Evolutionary conservation across 2,888 invertebrate species (phyloP).

Genomic region (Rhingia rostrata): DNA sequence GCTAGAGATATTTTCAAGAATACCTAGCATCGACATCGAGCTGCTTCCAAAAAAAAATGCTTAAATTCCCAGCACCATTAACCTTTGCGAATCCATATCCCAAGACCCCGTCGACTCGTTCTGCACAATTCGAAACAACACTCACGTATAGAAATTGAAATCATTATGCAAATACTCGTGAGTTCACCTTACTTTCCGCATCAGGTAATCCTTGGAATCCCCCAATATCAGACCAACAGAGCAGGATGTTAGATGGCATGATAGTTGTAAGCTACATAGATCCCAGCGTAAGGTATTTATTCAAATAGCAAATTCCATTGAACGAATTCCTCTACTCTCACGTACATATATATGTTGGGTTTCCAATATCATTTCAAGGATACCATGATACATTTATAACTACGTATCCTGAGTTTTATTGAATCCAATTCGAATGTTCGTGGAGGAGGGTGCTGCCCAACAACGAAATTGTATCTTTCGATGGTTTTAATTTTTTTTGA

Average conservation of each 20-base stretch:
- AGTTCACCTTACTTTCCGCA: background rate
- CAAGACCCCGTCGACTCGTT: background rate
- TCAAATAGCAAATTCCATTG: background rate
- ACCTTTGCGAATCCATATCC: background rate
- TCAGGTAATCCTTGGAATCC: background rate
- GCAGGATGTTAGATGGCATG: background rate
- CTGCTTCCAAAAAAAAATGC: background rate
- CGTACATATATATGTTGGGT: background rate
- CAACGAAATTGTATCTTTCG: background rate
- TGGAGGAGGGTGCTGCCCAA: background rate
- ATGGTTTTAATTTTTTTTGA: background rate
- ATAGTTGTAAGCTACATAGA: background rate
- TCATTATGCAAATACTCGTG: conserved; percentile 5
- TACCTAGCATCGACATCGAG: too few relatives aligned
- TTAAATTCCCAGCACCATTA: background rate
- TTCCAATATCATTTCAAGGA: background rate
- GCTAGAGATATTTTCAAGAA: too few relatives aligned
- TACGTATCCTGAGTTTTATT: background rate
- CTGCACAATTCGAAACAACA: background rate
- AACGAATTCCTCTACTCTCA: background rate
- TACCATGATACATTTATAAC: background rate
- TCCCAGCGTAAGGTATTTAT: background rate
- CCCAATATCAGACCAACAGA: background rate
- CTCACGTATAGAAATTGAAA: background rate
- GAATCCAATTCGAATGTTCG: background rate